A percentile compares a stretch with the other conserved stretches of the same genome.
phyloP scores from a whole-genome alignment of 2,888 invertebrate species.

The Euplagia quadripunctaria region DNA sequence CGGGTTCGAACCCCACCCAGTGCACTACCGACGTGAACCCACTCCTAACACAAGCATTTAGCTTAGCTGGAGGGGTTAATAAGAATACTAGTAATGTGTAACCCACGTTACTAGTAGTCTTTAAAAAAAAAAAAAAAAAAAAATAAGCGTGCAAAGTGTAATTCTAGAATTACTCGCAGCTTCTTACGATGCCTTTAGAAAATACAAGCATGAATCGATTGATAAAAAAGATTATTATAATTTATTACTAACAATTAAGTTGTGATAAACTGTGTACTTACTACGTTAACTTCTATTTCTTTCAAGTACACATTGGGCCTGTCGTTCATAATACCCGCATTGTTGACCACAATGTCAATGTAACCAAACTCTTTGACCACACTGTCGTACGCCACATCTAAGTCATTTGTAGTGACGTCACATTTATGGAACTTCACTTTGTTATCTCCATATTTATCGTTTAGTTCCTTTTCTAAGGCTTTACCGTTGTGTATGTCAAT shows the following conservation, averaged over 20 bases:
- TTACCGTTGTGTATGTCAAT: constrained; percentile 57
- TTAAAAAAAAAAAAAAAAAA: too few species aligned
- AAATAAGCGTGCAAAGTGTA: too few species aligned
- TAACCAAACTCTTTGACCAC: constrained; percentile 62
- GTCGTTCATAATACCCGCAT: constrained; percentile 78
- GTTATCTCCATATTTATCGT: constrained; percentile 52
- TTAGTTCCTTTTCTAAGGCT: constrained; percentile 59
- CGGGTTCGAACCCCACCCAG: too few species aligned
- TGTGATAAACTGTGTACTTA: constrained; percentile 51
- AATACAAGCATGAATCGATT: too few species aligned
- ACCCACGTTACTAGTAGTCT: too few species aligned
- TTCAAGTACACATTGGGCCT: constrained; percentile 65
- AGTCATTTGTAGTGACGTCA: constrained; percentile 65
- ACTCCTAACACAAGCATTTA: too few species aligned
- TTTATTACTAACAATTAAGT: not conserved
- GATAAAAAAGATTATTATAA: too few species aligned
- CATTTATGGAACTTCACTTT: constrained; percentile 67
- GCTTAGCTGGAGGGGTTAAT: too few species aligned
- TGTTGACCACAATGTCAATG: constrained; percentile 75
- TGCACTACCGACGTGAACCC: too few species aligned
- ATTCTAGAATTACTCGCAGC: too few species aligned
- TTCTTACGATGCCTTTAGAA: too few species aligned
- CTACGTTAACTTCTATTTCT: constrained; percentile 74
- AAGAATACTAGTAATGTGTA: too few species aligned
- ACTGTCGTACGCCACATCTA: constrained; percentile 59